Conservation (phyloP, 92 coral and sea anemone genomes). For the Bergia sp. region DNA sequence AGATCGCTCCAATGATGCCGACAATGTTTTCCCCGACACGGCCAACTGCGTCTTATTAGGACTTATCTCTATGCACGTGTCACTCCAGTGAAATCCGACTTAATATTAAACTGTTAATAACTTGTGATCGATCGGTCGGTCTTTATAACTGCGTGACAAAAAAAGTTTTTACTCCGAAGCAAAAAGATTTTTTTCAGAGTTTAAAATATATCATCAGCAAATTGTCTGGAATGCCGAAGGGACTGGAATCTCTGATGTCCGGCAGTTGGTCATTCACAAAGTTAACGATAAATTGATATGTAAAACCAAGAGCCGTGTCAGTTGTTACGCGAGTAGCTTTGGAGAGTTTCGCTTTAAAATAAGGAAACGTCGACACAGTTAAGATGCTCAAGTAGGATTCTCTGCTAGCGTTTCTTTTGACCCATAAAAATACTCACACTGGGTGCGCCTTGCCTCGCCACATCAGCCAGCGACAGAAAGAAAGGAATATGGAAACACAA, state of each 20-base stretch:
- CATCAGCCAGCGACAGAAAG: no score
- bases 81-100: conserved; percentile 5
- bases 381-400: background rate
- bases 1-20: background rate
- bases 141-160: background rate
- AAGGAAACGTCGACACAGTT: background rate
- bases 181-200: background rate
- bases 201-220: background rate
- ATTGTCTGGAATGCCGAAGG: background rate
- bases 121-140: conserved; percentile 13
- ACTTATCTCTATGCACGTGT: conserved; percentile 15
- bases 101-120: conserved; percentile 12
- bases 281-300: background rate
- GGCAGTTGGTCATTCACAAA: background rate
- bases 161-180: background rate
- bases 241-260: background rate
- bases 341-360: background rate
- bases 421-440: background rate
- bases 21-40: conserved; percentile 40
- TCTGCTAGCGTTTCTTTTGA: background rate
- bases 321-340: background rate
- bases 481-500: background rate
- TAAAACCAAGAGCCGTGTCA: background rate
- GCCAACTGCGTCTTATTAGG: background rate
- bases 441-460: background rate